phyloP scores from a whole-genome alignment of 2,888 invertebrate species.

The Heliconius ethilla region DNA sequence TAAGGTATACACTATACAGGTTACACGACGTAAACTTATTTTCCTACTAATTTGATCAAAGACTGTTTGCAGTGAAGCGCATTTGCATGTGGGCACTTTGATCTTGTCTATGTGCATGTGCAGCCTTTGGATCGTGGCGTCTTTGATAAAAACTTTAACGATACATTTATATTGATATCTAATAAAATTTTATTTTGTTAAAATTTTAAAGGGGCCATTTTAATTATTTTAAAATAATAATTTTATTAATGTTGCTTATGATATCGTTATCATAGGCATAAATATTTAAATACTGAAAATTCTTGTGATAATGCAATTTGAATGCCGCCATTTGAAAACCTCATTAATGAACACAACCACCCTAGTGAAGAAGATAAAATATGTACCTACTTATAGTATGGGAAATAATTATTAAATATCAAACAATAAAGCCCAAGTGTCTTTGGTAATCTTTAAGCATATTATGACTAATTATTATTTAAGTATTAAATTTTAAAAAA shows the following conservation, averaged over 20 bases:
- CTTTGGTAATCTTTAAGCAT: neutral
- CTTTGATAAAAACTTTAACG: slow-evolving; percentile 38
- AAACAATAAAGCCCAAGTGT: too few relatives aligned
- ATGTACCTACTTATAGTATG: too few relatives aligned
- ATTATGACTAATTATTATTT: neutral
- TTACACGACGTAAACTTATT: slow-evolving; percentile 8
- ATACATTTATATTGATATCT: neutral
- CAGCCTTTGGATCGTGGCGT: slow-evolving; percentile 22
- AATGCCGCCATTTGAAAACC: too few relatives aligned
- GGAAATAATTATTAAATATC: too few relatives aligned
- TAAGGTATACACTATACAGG: neutral
- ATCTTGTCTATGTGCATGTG: slow-evolving; percentile 26
- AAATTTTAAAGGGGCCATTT: neutral
- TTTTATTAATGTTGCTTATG: too few relatives aligned
- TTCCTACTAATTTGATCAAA: slow-evolving; percentile 34
- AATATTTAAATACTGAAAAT: too few relatives aligned
- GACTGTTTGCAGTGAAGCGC: slow-evolving; percentile 38
- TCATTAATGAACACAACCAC: too few relatives aligned
- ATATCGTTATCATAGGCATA: too few relatives aligned
- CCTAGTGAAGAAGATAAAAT: too few relatives aligned
- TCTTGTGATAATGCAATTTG: too few relatives aligned
- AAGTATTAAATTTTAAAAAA: neutral
- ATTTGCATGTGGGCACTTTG: slow-evolving; percentile 40
- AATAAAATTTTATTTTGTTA: neutral
- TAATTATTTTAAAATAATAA: too few relatives aligned